phyloP scores from a whole-genome alignment of 2,113 vertebrate genomes.

The Machaerirhynchus nigripectus region DNA sequence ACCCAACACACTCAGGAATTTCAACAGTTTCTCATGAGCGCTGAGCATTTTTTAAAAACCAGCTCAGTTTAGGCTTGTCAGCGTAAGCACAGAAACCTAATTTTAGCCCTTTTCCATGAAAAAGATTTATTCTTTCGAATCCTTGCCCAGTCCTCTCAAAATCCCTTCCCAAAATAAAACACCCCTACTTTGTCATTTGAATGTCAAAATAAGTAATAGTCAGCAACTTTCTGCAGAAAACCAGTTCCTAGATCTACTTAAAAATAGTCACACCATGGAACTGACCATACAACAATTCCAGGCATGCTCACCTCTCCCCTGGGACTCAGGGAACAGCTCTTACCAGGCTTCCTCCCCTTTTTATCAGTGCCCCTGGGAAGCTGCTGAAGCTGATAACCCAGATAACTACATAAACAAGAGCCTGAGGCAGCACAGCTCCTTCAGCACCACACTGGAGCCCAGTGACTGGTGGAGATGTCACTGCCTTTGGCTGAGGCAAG shows the following conservation, averaged over 20 bases:
- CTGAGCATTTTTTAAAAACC: background rate
- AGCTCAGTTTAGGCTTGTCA: slow-evolving; percentile 9
- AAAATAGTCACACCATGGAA: background rate
- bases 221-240: background rate
- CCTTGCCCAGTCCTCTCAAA: background rate
- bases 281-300: background rate
- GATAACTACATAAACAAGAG: background rate
- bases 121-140: slow-evolving; percentile 22
- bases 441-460: background rate
- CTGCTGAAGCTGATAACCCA: background rate
- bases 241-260: background rate
- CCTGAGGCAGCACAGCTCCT: background rate
- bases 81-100: background rate
- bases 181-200: background rate
- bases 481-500: background rate
- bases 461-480: background rate
- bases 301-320: background rate
- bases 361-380: background rate
- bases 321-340: background rate
- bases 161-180: slow-evolving; percentile 31
- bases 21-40: background rate
- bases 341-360: background rate
- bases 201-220: background rate
- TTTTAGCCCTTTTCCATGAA: background rate
- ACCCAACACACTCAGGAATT: background rate